phyloP scores from a whole-genome alignment of 2,888 invertebrate species.

The Branchipolynoe longqiensis region DNA sequence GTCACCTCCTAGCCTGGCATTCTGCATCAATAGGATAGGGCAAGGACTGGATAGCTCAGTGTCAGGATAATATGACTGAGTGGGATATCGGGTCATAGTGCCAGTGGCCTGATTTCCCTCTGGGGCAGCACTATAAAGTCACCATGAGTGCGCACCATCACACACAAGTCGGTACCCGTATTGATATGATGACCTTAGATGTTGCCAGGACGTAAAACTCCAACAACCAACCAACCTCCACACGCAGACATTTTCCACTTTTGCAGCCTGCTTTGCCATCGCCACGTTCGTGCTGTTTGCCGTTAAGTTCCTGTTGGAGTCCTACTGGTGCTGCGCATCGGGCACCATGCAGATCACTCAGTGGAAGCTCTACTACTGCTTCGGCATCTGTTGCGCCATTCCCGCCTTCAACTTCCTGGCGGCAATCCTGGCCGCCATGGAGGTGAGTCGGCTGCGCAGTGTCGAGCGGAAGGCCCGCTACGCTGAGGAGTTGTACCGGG shows the following conservation, averaged over 20 bases:
- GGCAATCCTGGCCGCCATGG: conserved; percentile 32
- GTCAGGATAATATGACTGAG: too few species aligned
- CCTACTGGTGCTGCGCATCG: conserved; percentile 41
- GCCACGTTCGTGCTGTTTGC: conserved; percentile 27
- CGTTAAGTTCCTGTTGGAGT: conserved; percentile 24
- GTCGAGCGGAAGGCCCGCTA: conserved; percentile 4
- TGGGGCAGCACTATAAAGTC: too few species aligned
- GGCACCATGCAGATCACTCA: conserved; percentile 30
- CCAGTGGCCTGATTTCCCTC: too few species aligned
- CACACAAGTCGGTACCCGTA: too few species aligned
- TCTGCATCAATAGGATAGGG: too few species aligned
- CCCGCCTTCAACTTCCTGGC: conserved; percentile 19
- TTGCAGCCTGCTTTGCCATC: conserved; percentile 32
- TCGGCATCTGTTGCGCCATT: conserved; percentile 22
- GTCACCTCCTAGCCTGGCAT: too few species aligned
- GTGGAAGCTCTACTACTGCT: conserved; percentile 47
- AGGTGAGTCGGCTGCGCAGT: conserved; percentile 2
- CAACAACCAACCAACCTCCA: too few species aligned
- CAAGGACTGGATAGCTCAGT: too few species aligned
- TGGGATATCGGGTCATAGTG: too few species aligned
- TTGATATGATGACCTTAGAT: too few species aligned
- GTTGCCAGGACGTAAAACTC: not conserved
- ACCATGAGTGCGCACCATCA: too few species aligned
- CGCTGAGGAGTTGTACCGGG: not conserved
- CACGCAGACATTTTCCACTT: too few species aligned